Evolutionary conservation across 2,888 invertebrate genomes (phyloP), one percentile per base, ranked within the genome.

Genomic region (Mythimna lalbum): DNA sequence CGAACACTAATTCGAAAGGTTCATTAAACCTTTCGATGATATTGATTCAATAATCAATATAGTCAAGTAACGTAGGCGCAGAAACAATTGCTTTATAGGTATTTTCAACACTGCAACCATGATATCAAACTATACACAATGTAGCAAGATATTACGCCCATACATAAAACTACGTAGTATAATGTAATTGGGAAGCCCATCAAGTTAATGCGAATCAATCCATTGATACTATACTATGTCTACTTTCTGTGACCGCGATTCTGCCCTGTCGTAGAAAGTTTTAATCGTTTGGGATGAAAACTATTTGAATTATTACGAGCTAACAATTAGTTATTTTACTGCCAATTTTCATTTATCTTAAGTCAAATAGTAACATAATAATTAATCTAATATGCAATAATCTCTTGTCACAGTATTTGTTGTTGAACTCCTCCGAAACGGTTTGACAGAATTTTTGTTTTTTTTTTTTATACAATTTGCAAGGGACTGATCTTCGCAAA

Each of bases 181-280:
- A 21, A 57, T 17, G 21, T 57, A 21, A 57, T 57, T 57, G 57
- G 21, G 57, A 57, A 57, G 36, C 57, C 57, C 14, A 36, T 57
- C 36, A 57, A 57, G 36, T 33, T 36, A 57, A 21, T 57, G 36
- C 57, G 36, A 57, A 36, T 21, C 57, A 36, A 21, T 36, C 36
- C 6, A 56, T 56, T 12, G 57, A 57, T 57, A 27, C 43, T 17
- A 43, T 10, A 14, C 33, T 33, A 9, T 23, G 10, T 4, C 12
- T 14, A 55, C 56, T 33, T 36, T 7, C 4, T 21, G 3, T 57
- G 57, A 57, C 57, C 36, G 21, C 57, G 36, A 57, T 57, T 57
- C 36, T 14, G 14, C 36, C 57, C 57, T 21, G 14, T 56, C 21
- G 57, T 36, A 21, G 33, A 56, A 56, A 36, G 56, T 55, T 56